A percentile compares a stretch with the other conserved stretches of the same genome.
Conservation (phyloP, 23 tunicate species). For the Trididemnum miniatum region DNA sequence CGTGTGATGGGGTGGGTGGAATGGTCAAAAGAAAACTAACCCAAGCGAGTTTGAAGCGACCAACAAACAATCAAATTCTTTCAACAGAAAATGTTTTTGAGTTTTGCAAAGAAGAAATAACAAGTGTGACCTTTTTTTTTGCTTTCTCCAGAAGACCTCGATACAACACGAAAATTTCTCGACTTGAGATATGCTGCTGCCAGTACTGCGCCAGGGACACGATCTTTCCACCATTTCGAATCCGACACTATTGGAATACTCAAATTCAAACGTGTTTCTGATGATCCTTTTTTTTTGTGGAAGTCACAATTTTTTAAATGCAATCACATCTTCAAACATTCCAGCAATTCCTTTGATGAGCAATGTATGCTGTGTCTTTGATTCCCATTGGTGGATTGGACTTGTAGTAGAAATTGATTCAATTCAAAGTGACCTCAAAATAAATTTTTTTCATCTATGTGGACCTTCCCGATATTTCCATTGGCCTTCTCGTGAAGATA, state of each 20-base stretch:
- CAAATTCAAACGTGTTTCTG: not conserved
- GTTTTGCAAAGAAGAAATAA: too few species aligned
- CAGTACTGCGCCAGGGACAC: not conserved
- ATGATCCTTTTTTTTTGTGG: not conserved
- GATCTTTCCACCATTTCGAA: not conserved
- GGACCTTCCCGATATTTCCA: not conserved
- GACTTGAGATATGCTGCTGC: not conserved
- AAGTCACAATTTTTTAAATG: not conserved
- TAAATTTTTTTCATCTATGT: not conserved
- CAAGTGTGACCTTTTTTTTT: too few species aligned
- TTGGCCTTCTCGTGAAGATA: not conserved
- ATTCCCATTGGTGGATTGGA: not conserved
- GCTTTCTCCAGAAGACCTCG: not conserved
- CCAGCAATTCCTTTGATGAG: not conserved
- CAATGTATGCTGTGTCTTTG: not conserved
- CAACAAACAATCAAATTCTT: too few species aligned
- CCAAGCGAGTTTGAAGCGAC: conserved; percentile 3
- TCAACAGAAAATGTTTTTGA: too few species aligned
- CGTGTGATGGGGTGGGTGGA: not conserved
- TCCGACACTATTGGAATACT: not conserved
- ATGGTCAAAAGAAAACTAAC: not conserved
- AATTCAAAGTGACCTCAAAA: not conserved
- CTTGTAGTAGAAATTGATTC: not conserved
- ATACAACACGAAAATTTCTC: not conserved
- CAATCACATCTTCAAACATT: not conserved